Percentiles rank a stretch among this genome's conserved stretches.
Conservation (phyloP, 2,797 vertebrate species). For the Setipinna tenuifilis region DNA sequence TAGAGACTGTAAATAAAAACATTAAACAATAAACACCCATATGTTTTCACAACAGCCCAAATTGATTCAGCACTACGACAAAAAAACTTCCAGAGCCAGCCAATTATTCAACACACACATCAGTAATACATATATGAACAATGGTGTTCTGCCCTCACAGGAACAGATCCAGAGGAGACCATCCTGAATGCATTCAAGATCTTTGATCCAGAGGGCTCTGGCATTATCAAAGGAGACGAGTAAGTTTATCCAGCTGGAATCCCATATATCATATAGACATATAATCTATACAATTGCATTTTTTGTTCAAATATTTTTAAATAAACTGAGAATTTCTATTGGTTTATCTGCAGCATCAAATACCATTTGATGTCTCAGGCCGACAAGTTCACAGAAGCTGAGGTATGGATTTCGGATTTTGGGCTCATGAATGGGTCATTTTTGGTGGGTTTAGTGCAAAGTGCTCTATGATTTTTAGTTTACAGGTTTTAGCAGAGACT, state of each 20-base stretch:
- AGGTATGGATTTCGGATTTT: slow-evolving; percentile 71
- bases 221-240: slow-evolving; percentile 87
- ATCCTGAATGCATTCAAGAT: slow-evolving; percentile 90
- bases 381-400: slow-evolving; percentile 87
- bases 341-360: slow-evolving; percentile 77
- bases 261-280: neutral
- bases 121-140: neutral
- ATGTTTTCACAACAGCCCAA: too few relatives aligned
- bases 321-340: neutral
- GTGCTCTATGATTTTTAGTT: too few relatives aligned
- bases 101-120: too few relatives aligned
- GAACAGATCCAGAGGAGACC: slow-evolving; percentile 89
- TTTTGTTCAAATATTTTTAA: neutral
- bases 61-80: too few relatives aligned
- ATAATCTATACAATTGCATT: neutral
- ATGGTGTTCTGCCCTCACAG: slow-evolving; percentile 57
- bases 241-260: slow-evolving; percentile 64
- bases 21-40: too few relatives aligned
- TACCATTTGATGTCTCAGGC: slow-evolving; percentile 90
- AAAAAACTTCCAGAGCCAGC: too few relatives aligned
- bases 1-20: too few relatives aligned
- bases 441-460: too few relatives aligned
- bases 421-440: too few relatives aligned
- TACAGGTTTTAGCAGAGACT: too few relatives aligned
- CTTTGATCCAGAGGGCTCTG: slow-evolving; percentile 87